These are phyloP conservation scores for Hirudinaria manillensis DNA, from an alignment of 2,888 invertebrate species.

Conservation along the genomic window DNA sequence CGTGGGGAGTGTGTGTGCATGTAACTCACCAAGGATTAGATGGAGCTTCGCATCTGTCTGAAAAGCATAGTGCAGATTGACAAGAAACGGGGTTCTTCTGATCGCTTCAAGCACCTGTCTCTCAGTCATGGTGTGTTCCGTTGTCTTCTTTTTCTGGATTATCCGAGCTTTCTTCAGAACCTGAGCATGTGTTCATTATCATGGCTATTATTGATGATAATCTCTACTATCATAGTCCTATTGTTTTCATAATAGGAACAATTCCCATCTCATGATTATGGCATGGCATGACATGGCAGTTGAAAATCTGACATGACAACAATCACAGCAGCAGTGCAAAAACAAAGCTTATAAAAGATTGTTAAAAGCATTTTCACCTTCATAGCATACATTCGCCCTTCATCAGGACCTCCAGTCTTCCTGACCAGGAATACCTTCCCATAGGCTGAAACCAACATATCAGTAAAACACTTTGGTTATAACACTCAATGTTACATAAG, in stretches of 20 bases:
- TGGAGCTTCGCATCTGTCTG: slow-evolving; percentile 94
- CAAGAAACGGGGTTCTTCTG: slow-evolving; percentile 81
- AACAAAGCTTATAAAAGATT: too few species aligned
- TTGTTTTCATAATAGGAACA: too few species aligned
- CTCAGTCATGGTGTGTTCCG: slow-evolving; percentile 91
- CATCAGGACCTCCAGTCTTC: slow-evolving; percentile 75
- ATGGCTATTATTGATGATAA: too few species aligned
- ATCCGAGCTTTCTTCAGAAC: slow-evolving; percentile 83
- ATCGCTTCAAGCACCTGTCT: slow-evolving; percentile 92
- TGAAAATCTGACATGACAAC: too few species aligned
- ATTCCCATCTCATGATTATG: too few species aligned
- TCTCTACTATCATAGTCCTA: too few species aligned
- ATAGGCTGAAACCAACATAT: slow-evolving; percentile 46
- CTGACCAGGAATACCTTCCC: slow-evolving; percentile 87
- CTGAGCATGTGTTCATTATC: neutral
- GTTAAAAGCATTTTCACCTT: slow-evolving; percentile 63
- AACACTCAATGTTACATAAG: too few species aligned
- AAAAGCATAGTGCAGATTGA: slow-evolving; percentile 94
- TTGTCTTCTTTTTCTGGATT: slow-evolving; percentile 63
- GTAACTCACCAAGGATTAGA: slow-evolving; percentile 74
- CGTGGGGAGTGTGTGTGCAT: too few species aligned
- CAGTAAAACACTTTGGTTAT: too few species aligned
- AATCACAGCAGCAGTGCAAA: too few species aligned
- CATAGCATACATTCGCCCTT: slow-evolving; percentile 89
- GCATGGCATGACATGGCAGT: too few species aligned